A percentile compares a stretch with the other conserved stretches of the same genome.
Conservation (phyloP, 2,797 vertebrate species). For the Siniperca undulata region DNA sequence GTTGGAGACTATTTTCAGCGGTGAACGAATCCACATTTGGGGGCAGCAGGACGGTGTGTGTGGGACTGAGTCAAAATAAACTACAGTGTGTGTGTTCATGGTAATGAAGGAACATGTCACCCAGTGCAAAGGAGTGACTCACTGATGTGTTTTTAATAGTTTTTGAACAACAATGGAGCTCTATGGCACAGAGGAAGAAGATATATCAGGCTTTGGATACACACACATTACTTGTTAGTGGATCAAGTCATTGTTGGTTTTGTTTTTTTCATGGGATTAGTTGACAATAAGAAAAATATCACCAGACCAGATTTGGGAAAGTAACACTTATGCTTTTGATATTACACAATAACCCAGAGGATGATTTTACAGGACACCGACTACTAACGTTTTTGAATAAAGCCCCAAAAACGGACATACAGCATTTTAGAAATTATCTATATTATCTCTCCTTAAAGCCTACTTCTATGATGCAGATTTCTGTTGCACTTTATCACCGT, state of each 20-base stretch:
- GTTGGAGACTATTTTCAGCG: conserved; percentile 6
- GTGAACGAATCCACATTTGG: neutral
- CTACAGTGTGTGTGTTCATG: conserved; percentile 5
- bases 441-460: conserved; percentile 40
- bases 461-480: conserved; percentile 42
- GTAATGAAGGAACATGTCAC: neutral
- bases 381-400: conserved; percentile 35
- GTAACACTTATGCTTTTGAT: conserved; percentile 44
- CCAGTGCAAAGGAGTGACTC: neutral
- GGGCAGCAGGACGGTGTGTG: neutral
- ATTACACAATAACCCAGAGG: conserved; percentile 51
- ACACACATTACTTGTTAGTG: neutral
- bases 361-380: conserved; percentile 57
- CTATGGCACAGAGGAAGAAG: neutral
- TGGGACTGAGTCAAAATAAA: neutral
- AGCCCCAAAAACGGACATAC: conserved; percentile 37
- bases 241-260: conserved; percentile 3
- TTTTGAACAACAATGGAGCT: neutral
- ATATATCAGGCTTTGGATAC: neutral
- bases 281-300: conserved; percentile 43
- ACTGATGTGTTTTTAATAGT: conserved; percentile 10
- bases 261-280: conserved; percentile 50
- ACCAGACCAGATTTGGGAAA: conserved; percentile 40
- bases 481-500: neutral
- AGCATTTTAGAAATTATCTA: conserved; percentile 34